phyloP scores from a whole-genome alignment of 2,888 invertebrate species.

The Trachelus stipa region DNA sequence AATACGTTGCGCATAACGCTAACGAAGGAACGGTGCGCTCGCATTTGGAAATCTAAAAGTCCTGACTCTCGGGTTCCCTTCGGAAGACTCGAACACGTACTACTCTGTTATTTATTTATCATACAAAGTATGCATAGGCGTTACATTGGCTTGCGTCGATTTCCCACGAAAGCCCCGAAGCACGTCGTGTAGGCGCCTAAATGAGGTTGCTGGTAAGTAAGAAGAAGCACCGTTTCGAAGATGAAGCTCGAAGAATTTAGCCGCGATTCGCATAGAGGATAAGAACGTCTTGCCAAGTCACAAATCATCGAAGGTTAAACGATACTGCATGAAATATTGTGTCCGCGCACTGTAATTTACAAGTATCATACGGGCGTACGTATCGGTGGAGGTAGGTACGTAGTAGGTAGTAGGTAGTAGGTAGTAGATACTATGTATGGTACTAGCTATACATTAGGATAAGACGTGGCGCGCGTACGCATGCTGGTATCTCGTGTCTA shows the following conservation, averaged over 20 bases:
- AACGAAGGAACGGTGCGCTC: neutral
- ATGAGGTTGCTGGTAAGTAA: neutral
- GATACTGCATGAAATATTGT: conserved; percentile 30
- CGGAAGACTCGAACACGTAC: neutral
- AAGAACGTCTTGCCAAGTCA: conserved; percentile 15
- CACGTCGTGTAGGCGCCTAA: neutral
- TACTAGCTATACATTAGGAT: neutral
- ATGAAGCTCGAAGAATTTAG: neutral
- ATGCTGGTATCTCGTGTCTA: conserved; percentile 8
- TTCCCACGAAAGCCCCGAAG: neutral
- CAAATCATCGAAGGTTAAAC: conserved; percentile 32
- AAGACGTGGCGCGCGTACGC: neutral
- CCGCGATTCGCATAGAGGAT: neutral
- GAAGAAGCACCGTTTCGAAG: neutral
- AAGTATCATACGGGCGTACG: conserved; percentile 4
- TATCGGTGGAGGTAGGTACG: conserved; percentile 1
- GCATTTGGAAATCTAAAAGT: neutral
- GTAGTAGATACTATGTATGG: neutral
- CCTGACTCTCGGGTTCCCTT: neutral
- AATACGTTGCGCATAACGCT: neutral
- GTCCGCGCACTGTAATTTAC: conserved; percentile 24
- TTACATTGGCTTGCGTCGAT: neutral
- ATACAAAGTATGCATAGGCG: neutral
- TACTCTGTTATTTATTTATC: neutral
- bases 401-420: neutral